Percentiles rank a stretch among this genome's conserved stretches.
Evolutionary conservation across 2,797 vertebrate species (phyloP).

Genomic region (Poeciliopsis presidionis): DNA sequence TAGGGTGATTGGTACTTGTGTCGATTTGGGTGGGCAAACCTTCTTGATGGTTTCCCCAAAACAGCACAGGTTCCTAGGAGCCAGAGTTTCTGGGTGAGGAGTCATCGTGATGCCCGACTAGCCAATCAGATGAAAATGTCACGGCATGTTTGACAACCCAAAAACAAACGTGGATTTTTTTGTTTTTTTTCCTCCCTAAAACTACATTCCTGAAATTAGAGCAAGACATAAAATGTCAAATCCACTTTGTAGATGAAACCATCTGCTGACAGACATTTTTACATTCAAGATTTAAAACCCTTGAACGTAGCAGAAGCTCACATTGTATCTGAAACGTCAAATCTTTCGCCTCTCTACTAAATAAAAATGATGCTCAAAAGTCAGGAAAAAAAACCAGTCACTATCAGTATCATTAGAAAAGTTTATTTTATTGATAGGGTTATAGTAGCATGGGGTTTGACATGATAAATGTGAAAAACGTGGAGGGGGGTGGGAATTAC

Average conservation of each 20-base stretch:
- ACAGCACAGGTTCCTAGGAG: background rate
- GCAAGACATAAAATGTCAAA: background rate
- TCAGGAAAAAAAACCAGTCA: background rate
- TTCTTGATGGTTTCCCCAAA: background rate
- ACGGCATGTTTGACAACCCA: background rate
- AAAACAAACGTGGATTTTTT: background rate
- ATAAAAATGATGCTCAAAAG: background rate
- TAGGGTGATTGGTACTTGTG: background rate
- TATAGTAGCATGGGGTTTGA: conserved; percentile 64
- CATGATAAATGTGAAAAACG: conserved; percentile 59
- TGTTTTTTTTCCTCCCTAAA: background rate
- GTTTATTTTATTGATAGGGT: conserved; percentile 78
- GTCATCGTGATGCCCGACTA: background rate
- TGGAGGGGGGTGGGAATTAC: conserved; percentile 32
- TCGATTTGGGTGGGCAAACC: background rate
- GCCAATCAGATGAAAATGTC: background rate
- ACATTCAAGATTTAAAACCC: background rate
- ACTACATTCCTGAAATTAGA: background rate
- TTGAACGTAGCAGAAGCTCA: too few species aligned
- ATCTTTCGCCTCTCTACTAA: background rate
- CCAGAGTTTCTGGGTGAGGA: background rate
- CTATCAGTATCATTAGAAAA: conserved; percentile 69
- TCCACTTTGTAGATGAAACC: background rate
- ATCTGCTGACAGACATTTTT: background rate
- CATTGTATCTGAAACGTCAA: too few species aligned